Percentiles rank a stretch among this genome's conserved stretches.
Conservation (phyloP, 2,888 invertebrate species). For the Drosophila mercatorum region DNA sequence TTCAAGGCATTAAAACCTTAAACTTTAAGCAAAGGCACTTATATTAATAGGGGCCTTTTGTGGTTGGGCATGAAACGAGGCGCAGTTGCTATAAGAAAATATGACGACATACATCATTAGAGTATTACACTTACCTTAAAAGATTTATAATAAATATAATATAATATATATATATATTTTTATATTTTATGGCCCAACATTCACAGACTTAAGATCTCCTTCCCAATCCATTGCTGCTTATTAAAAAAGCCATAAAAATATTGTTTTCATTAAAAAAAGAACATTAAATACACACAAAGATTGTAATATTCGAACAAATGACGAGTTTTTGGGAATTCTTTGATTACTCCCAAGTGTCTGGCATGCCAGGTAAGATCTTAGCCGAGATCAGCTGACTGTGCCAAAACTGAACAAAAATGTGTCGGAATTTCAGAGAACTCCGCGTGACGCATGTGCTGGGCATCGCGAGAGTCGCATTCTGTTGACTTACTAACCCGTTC, state of each 20-base stretch:
- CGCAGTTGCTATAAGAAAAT: not conserved
- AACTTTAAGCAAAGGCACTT: not conserved
- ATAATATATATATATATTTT: no score
- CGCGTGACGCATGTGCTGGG: constrained; percentile 55
- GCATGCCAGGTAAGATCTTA: constrained; percentile 5
- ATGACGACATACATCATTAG: not conserved
- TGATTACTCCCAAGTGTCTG: not conserved
- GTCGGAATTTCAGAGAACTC: constrained; percentile 43
- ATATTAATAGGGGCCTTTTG: not conserved
- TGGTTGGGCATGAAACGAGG: no score
- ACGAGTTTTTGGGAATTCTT: not conserved
- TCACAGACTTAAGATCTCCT: no score
- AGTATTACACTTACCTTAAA: no score
- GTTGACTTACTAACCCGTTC: constrained; percentile 72
- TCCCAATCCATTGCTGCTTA: no score
- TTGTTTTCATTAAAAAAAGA: not conserved
- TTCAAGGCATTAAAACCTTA: no score
- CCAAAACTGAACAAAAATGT: not conserved
- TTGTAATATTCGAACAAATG: not conserved
- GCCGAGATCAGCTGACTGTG: constrained; percentile 42
- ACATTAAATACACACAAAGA: not conserved
- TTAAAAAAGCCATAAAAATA: not conserved
- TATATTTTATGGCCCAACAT: no score
- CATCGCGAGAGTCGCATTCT: constrained; percentile 12
- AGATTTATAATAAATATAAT: no score